Evolutionary conservation across 1,140 invertebrate species (phyloP), one percentile per base, ranked within the genome.

Genomic region (Gonioctena quinquepunctata): DNA sequence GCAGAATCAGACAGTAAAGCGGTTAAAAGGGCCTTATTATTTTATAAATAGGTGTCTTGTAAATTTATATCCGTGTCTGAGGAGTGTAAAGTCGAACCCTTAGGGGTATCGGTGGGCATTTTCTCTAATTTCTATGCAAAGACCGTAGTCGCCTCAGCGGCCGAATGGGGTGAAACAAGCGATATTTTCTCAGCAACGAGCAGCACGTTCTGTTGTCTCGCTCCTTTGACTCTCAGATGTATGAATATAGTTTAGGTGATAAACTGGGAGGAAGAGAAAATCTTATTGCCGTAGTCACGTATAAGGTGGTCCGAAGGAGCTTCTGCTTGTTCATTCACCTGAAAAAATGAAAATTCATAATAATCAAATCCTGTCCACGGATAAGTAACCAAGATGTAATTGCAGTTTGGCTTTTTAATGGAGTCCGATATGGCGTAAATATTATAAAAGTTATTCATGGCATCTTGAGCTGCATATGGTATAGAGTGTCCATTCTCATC

Each of bases 11-110:
- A 71, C 70, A 64, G 68, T 71, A 70, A 68, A 72, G 73, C 57
- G 73, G 73, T 75, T 75, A 75, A 75, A 75, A 75, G 73, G 73
- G 70, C 73, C 71, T 75, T 71, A 75, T 75, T 75, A 71, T 75
- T 75, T 75, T 75, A 75, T 75, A 75, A 75, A 75, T 75, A 75
- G 73, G 73, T 75, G 69, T 71, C 70, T 75, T 69, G 70, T 69
- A 75, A 75, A 75, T 75, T 75, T 75, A 75, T 75, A 72, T 72
- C 70, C 63, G 66, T 28, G 69, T 64, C 64, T 22, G 67, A 70
- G 69, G 70, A 75, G 71, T 70, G 73, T 61, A 69, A 72, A 75
- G 66, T 75, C 68, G 70, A 72, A 71, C 42, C 71, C 71, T 68
- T 61, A 69, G 69, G 66, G 23, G 66, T 60, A 54, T 56, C 23